phyloP scores from a whole-genome alignment of 2,113 vertebrate species.

The Crocuta crocuta region DNA sequence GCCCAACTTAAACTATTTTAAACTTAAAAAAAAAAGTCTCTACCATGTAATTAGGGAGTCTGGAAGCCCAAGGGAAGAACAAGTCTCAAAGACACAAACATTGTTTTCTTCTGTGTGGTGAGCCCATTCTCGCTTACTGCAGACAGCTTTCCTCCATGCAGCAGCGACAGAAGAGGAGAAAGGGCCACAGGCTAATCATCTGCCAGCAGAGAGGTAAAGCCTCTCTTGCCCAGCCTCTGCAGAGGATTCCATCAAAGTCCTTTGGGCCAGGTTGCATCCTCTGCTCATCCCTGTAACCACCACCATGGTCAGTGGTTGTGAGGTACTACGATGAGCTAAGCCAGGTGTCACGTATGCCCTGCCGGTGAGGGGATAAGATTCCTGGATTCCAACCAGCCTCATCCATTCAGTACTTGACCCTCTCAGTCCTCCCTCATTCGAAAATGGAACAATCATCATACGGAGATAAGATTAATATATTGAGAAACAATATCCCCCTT shows the following conservation, averaged over 20 bases:
- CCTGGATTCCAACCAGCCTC: neutral
- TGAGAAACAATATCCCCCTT: neutral
- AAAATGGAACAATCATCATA: neutral
- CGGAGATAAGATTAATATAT: neutral
- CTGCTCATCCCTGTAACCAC: neutral
- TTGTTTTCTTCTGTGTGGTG: neutral
- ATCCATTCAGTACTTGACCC: neutral
- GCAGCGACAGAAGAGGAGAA: neutral
- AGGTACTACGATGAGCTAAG: neutral
- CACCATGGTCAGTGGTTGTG: fast-evolving
- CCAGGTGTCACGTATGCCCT: neutral
- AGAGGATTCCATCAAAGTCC: neutral
- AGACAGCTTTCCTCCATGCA: neutral
- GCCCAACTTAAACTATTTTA: neutral
- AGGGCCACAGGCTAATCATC: neutral
- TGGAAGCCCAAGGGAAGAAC: neutral
- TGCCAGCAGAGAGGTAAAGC: neutral
- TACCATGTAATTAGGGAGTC: neutral
- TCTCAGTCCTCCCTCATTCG: neutral
- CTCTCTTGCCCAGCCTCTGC: neutral
- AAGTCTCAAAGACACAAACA: neutral
- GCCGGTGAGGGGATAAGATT: neutral
- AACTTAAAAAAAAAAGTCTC: neutral
- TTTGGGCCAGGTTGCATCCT: neutral
- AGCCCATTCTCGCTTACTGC: neutral